Conservation (phyloP, 2,888 invertebrate species). For the Gandaritis pyraliata region DNA sequence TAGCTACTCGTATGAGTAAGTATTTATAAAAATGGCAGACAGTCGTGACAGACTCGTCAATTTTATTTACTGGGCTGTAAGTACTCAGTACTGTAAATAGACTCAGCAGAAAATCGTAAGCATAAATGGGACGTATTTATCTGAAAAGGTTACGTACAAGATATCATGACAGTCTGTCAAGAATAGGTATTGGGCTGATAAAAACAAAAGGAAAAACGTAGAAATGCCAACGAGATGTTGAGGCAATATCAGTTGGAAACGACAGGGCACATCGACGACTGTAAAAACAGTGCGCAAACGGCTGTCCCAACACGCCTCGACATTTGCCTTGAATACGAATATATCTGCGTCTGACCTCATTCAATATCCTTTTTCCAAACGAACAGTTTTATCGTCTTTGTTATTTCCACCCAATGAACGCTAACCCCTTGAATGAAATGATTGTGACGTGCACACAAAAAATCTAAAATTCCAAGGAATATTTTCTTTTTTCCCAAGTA, state of each 20-base stretch:
- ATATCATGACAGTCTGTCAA: slow-evolving; percentile 28
- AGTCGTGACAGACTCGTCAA: slow-evolving; percentile 3
- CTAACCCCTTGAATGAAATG: slow-evolving; percentile 75
- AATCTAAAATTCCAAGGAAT: slow-evolving; percentile 51
- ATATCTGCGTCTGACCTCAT: slow-evolving; percentile 80
- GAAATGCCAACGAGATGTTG: slow-evolving; percentile 46
- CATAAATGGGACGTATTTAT: slow-evolving; percentile 26
- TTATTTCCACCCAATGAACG: slow-evolving; percentile 81
- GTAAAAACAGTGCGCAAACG: slow-evolving; percentile 72
- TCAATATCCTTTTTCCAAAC: slow-evolving; percentile 82
- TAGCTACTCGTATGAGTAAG: neutral
- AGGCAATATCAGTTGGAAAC: slow-evolving; percentile 57
- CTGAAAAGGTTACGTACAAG: slow-evolving; percentile 28
- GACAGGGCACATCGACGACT: slow-evolving; percentile 57
- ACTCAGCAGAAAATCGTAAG: slow-evolving; percentile 17
- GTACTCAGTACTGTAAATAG: slow-evolving; percentile 7
- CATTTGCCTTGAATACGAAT: slow-evolving; percentile 75
- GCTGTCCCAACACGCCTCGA: slow-evolving; percentile 70
- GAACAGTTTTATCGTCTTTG: slow-evolving; percentile 82
- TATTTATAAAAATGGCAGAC: slow-evolving; percentile 21
- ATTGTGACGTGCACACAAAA: slow-evolving; percentile 75
- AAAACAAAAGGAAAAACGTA: slow-evolving; percentile 42
- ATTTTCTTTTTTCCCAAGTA: slow-evolving; percentile 37
- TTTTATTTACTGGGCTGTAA: slow-evolving; percentile 16
- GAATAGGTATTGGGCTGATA: slow-evolving; percentile 29